Conservation (phyloP, 2,797 vertebrate genomes). For the Anguilla megastoma region DNA sequence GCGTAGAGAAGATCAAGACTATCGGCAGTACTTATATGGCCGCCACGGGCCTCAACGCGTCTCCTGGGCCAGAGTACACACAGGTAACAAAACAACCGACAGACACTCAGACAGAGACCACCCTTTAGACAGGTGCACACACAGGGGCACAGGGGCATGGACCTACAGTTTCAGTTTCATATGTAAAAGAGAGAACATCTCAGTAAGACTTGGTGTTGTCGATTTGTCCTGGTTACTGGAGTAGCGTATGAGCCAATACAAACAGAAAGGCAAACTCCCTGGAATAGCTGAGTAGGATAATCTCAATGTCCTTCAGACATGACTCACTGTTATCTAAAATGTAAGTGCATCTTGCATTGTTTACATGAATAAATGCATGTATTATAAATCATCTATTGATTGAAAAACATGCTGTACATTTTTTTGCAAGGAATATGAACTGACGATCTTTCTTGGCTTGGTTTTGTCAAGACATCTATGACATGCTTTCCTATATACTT, state of each 20-base stretch:
- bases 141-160: not conserved
- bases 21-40: conserved; percentile 99
- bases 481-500: not conserved
- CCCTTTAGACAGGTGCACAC: not conserved
- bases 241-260: not conserved
- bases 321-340: not conserved
- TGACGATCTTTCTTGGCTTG: not conserved
- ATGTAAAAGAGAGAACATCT: too few species aligned
- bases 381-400: not conserved
- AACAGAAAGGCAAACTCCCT: not conserved
- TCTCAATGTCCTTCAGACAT: not conserved
- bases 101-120: not conserved
- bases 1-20: conserved; percentile 98
- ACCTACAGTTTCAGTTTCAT: too few species aligned
- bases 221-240: not conserved
- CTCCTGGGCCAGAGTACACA: conserved; percentile 83
- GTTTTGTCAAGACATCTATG: not conserved
- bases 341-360: not conserved
- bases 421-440: not conserved
- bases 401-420: too few species aligned
- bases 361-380: conserved; percentile 4
- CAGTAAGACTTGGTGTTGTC: not conserved
- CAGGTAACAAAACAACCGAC: conserved; percentile 71
- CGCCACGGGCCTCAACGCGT: conserved; percentile 89
- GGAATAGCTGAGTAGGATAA: not conserved